phyloP scores from a whole-genome alignment of 2,888 invertebrate genomes.

The Magallana nippona region DNA sequence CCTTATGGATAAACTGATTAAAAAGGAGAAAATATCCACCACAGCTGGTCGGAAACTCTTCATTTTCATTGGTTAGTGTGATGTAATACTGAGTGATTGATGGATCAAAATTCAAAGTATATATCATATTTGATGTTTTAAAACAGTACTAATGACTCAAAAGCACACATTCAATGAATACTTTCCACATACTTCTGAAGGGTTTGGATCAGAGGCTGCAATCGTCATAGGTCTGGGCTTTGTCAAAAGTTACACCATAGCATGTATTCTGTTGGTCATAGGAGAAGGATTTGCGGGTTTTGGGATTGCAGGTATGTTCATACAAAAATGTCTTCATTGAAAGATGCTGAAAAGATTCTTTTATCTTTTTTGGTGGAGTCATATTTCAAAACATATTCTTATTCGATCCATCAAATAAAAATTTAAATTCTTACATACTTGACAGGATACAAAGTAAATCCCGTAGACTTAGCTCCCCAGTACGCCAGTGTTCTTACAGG shows the following conservation, averaged over 20 bases:
- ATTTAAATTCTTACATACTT: no score
- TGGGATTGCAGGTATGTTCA: constrained; percentile 64
- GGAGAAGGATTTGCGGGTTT: constrained; percentile 67
- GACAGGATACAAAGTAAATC: constrained; percentile 20
- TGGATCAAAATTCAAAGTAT: no score
- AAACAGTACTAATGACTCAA: no score
- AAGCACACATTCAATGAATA: no score
- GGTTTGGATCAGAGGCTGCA: constrained; percentile 65
- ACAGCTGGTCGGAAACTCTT: constrained; percentile 63
- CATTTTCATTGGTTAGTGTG: constrained; percentile 58
- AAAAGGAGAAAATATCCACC: constrained; percentile 49
- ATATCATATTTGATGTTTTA: no score
- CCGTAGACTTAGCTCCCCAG: constrained; percentile 65
- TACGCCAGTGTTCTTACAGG: constrained; percentile 62
- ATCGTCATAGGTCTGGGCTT: constrained; percentile 59
- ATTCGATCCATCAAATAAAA: no score
- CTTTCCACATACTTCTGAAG: constrained; percentile 46
- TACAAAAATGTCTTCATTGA: no score
- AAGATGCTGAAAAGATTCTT: no score
- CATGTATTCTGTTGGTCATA: constrained; percentile 57
- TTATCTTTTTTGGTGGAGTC: no score
- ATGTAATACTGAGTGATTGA: no score
- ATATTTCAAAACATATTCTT: no score
- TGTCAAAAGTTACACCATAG: constrained; percentile 38
- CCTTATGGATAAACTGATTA: constrained; percentile 60